Percentiles rank a stretch among this genome's conserved stretches.
Conservation (phyloP, 2,888 invertebrate genomes). For the Deilephila porcellus region DNA sequence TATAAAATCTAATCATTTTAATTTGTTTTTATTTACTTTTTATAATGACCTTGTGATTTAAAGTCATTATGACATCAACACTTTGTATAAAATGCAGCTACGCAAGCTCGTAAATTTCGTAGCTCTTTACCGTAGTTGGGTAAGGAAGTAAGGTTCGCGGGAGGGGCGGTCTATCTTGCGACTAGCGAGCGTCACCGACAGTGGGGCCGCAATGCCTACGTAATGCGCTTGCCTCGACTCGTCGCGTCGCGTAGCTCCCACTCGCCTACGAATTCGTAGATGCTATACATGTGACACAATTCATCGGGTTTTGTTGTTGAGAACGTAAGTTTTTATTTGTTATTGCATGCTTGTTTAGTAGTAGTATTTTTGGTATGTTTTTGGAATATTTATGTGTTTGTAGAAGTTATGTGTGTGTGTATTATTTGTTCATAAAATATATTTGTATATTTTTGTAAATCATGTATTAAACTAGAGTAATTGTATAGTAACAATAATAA, state of each 20-base stretch:
- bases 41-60: too few species aligned
- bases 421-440: background rate
- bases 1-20: too few species aligned
- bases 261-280: slow-evolving; percentile 38
- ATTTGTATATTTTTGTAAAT: too few species aligned
- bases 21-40: too few species aligned
- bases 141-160: slow-evolving; percentile 48
- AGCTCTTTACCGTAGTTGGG: slow-evolving; percentile 41
- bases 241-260: slow-evolving; percentile 40
- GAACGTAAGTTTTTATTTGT: slow-evolving; percentile 25
- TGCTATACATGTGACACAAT: background rate
- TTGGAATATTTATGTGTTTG: background rate
- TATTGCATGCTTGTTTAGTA: background rate
- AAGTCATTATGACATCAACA: too few species aligned
- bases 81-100: too few species aligned
- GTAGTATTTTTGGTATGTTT: background rate
- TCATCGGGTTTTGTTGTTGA: slow-evolving; percentile 12
- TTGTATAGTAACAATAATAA: too few species aligned
- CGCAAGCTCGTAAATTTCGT: slow-evolving; percentile 24
- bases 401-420: background rate
- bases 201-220: slow-evolving; percentile 72
- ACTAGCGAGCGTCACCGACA: slow-evolving; percentile 49
- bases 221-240: slow-evolving; percentile 60
- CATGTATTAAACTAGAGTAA: background rate
- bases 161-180: slow-evolving; percentile 44